Percentiles rank a stretch among this genome's conserved stretches.
Conservation (phyloP, 2,113 vertebrate genomes). For the Heliornis fulica region DNA sequence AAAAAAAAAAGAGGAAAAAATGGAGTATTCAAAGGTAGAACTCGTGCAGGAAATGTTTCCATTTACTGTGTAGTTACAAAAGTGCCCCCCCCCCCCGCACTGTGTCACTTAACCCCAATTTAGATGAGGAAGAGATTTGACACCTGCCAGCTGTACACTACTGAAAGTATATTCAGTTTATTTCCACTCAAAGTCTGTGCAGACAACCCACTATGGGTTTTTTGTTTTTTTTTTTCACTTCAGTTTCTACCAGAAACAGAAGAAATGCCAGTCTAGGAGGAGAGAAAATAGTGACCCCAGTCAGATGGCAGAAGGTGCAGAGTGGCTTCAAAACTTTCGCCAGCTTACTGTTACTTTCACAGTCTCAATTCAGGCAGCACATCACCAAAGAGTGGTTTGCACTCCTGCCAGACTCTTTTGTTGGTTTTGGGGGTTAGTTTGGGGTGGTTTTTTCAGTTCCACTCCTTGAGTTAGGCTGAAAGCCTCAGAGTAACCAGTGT, state of each 20-base stretch:
- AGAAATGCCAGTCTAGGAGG: neutral
- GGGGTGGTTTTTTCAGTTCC: neutral
- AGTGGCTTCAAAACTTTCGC: neutral
- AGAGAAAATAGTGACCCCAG: neutral
- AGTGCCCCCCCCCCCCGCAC: neutral
- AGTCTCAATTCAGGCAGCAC: neutral
- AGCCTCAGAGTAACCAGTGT: neutral
- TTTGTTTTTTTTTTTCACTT: neutral
- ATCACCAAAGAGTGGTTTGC: neutral
- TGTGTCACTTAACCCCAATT: neutral
- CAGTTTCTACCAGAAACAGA: neutral
- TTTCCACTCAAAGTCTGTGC: neutral
- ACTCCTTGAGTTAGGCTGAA: neutral
- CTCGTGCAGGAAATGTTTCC: neutral
- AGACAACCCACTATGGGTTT: neutral
- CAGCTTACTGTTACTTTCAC: neutral
- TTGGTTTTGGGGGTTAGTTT: neutral
- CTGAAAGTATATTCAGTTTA: neutral
- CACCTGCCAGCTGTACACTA: neutral
- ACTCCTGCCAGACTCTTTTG: neutral
- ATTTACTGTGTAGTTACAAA: neutral
- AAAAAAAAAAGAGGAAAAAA: neutral
- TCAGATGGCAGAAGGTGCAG: neutral
- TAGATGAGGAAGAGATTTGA: neutral
- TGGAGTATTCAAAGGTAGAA: neutral